Evolutionary conservation across 1,140 invertebrate genomes (phyloP).

Genomic region (Goniozus legneri): DNA sequence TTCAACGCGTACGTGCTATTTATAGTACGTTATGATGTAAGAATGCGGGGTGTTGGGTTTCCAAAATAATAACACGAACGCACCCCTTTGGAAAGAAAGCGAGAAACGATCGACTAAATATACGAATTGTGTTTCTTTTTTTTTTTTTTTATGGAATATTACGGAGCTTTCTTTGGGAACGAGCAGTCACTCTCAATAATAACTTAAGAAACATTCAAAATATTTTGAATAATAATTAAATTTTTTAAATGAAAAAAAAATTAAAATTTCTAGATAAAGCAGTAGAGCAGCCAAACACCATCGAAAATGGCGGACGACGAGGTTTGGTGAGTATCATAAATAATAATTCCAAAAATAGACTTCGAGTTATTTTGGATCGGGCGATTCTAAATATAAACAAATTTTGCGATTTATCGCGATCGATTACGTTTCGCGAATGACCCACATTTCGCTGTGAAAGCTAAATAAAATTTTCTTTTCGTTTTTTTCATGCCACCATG

Average conservation of each 20-base stretch:
- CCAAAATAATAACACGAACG: no score
- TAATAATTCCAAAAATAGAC: not conserved
- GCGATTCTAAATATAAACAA: not conserved
- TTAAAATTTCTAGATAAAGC: slow-evolving; percentile 44
- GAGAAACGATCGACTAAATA: no score
- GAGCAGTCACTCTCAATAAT: no score
- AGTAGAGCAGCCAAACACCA: slow-evolving; percentile 55
- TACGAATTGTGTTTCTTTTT: no score
- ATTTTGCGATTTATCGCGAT: not conserved
- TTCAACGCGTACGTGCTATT: no score
- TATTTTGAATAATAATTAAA: not conserved
- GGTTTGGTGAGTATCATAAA: slow-evolving; percentile 70
- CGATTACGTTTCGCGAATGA: not conserved
- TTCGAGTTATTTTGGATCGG: not conserved
- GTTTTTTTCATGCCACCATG: no score
- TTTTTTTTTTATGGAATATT: not conserved
- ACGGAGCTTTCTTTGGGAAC: not conserved
- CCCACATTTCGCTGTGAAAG: no score
- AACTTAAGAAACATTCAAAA: not conserved
- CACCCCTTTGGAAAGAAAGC: no score
- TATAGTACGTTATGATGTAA: no score
- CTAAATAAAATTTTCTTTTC: no score
- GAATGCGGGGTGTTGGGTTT: no score
- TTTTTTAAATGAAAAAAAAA: slow-evolving; percentile 1
- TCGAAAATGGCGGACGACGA: slow-evolving; percentile 87